Conservation (phyloP, 2,888 invertebrate species). For the Mongoloraphidia duomilia region DNA sequence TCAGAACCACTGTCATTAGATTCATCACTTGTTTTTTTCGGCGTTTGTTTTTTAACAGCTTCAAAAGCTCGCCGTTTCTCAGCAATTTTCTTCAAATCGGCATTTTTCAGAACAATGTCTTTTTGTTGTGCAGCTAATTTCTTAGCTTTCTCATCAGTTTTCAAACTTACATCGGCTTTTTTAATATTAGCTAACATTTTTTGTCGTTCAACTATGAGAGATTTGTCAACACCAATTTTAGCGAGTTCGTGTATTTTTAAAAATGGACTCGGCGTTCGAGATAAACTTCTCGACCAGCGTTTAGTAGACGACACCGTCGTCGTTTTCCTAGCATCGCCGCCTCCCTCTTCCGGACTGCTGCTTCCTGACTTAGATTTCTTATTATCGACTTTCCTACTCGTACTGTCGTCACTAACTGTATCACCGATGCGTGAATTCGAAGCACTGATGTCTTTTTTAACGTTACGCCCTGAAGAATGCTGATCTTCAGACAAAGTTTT, state of each 20-base stretch:
- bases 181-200: too few species aligned
- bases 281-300: slow-evolving; percentile 58
- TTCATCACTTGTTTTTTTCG: slow-evolving; percentile 30
- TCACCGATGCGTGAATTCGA: slow-evolving; percentile 12
- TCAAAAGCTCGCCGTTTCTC: slow-evolving; percentile 16
- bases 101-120: slow-evolving; percentile 1
- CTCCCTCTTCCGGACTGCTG: slow-evolving; percentile 21
- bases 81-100: slow-evolving; percentile 11
- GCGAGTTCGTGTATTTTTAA: slow-evolving; percentile 51
- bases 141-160: slow-evolving; percentile 34
- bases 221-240: neutral
- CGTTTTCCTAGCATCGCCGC: slow-evolving; percentile 24
- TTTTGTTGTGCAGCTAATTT: slow-evolving; percentile 15
- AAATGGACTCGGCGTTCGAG: slow-evolving; percentile 77
- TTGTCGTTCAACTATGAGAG: too few species aligned
- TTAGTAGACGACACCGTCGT: slow-evolving; percentile 21
- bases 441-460: too few species aligned
- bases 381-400: slow-evolving; percentile 13
- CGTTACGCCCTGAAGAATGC: too few species aligned
- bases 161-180: slow-evolving; percentile 10
- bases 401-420: slow-evolving; percentile 17
- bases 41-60: slow-evolving; percentile 22
- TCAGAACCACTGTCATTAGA: slow-evolving; percentile 26
- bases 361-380: slow-evolving; percentile 27
- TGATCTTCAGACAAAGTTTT: slow-evolving; percentile 10